These are phyloP conservation scores for Mythimna impura DNA, from an alignment of 2,888 invertebrate species.

Conservation along the genomic window DNA sequence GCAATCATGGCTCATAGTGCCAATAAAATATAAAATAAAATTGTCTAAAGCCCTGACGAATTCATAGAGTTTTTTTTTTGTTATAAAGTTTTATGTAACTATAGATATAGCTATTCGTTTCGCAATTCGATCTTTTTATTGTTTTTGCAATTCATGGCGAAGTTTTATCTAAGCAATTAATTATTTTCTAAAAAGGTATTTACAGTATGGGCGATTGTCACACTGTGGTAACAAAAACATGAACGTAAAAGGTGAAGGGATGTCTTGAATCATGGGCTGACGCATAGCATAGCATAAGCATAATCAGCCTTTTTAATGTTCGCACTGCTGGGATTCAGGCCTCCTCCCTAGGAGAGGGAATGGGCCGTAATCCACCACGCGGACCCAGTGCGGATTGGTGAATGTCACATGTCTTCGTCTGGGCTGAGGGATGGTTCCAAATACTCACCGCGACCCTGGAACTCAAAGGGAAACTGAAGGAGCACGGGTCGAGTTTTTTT, in stretches of 20 bases:
- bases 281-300: no score
- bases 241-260: not conserved
- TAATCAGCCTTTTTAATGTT: no score
- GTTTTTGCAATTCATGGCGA: not conserved
- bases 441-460: no score
- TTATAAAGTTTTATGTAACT: slow-evolving; percentile 55
- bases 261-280: not conserved
- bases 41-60: slow-evolving; percentile 52
- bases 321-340: no score
- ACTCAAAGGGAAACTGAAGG: no score
- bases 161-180: slow-evolving; percentile 11
- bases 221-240: not conserved
- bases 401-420: no score
- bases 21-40: slow-evolving; percentile 54
- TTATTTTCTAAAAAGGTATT: not conserved
- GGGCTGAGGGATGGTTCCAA: no score
- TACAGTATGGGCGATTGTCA: not conserved
- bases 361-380: no score
- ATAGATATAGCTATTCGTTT: slow-evolving; percentile 19
- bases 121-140: slow-evolving; percentile 15
- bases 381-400: no score
- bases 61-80: slow-evolving; percentile 36
- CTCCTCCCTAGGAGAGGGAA: no score
- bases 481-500: no score
- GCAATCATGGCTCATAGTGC: slow-evolving; percentile 38